Conservation (phyloP, 2,797 vertebrate genomes). For the Philypnodon macrostomus region DNA sequence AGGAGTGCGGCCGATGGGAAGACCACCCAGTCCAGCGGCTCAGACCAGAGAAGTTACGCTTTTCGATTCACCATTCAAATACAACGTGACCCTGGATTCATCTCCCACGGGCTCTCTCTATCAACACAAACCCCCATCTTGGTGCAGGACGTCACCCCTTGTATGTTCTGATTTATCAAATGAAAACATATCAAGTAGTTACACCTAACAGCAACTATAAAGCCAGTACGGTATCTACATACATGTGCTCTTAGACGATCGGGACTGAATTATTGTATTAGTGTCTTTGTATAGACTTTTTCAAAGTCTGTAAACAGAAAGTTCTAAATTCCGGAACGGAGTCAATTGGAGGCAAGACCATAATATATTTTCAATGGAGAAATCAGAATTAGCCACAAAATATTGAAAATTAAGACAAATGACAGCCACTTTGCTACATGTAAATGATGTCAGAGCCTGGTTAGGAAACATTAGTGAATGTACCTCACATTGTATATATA, state of each 20-base stretch:
- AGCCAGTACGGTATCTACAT: background rate
- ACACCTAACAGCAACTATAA: background rate
- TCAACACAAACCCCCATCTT: conserved; percentile 83
- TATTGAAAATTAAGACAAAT: too few species aligned
- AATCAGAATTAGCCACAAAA: too few species aligned
- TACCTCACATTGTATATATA: too few species aligned
- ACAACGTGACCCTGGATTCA: conserved; percentile 78
- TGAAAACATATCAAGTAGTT: background rate
- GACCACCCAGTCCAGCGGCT: conserved; percentile 59
- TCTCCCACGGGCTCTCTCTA: conserved; percentile 87
- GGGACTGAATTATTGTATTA: background rate
- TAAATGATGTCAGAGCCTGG: too few species aligned
- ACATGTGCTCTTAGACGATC: background rate
- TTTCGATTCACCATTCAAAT: conserved; percentile 83
- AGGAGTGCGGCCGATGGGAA: conserved; percentile 72
- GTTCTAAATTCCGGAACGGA: too few species aligned
- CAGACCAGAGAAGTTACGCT: conserved; percentile 70
- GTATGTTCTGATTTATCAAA: conserved; percentile 56
- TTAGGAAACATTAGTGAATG: too few species aligned
- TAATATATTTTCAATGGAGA: too few species aligned
- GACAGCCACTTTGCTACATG: too few species aligned
- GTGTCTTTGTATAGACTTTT: background rate
- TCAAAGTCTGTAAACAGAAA: too few species aligned
- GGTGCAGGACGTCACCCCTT: conserved; percentile 85
- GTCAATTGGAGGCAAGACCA: too few species aligned